Percentiles rank a stretch among this genome's conserved stretches.
These are phyloP conservation scores for Itoplectis maculator DNA, from an alignment of 2,888 invertebrate species.

Conservation along the genomic window DNA sequence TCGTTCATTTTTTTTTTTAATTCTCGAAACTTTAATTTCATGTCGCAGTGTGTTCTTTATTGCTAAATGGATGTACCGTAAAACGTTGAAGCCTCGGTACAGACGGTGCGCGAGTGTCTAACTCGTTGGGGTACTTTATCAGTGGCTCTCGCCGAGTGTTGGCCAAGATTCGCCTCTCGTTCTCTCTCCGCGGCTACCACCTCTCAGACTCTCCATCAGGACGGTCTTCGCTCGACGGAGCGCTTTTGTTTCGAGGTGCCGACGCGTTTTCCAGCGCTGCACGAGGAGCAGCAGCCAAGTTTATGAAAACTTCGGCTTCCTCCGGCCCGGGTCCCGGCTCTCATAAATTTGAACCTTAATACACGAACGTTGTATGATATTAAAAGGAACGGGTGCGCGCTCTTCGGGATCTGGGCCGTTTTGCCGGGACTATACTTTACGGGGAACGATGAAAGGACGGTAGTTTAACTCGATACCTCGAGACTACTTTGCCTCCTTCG, in stretches of 20 bases:
- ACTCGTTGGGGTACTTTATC: constrained; percentile 41
- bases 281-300: constrained; percentile 72
- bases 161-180: constrained; percentile 35
- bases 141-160: constrained; percentile 27
- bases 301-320: constrained; percentile 78
- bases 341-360: constrained; percentile 79
- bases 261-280: constrained; percentile 17
- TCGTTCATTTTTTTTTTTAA: constrained; percentile 1
- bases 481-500: constrained; percentile 60
- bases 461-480: constrained; percentile 61
- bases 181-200: neutral
- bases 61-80: constrained; percentile 20
- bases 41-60: constrained; percentile 32
- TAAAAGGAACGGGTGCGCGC: constrained; percentile 70
- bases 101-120: constrained; percentile 12
- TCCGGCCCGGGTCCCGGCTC: constrained; percentile 22
- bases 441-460: constrained; percentile 63
- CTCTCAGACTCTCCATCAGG: constrained; percentile 3
- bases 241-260: constrained; percentile 58
- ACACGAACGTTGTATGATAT: constrained; percentile 73
- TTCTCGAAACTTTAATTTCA: constrained; percentile 24
- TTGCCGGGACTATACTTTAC: constrained; percentile 55
- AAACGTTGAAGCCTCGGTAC: constrained; percentile 4
- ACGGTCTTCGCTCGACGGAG: constrained; percentile 25
- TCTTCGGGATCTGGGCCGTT: constrained; percentile 54